phyloP scores from a whole-genome alignment of 2,797 vertebrate species.

The Xiphorhynchus erythropygius region DNA sequence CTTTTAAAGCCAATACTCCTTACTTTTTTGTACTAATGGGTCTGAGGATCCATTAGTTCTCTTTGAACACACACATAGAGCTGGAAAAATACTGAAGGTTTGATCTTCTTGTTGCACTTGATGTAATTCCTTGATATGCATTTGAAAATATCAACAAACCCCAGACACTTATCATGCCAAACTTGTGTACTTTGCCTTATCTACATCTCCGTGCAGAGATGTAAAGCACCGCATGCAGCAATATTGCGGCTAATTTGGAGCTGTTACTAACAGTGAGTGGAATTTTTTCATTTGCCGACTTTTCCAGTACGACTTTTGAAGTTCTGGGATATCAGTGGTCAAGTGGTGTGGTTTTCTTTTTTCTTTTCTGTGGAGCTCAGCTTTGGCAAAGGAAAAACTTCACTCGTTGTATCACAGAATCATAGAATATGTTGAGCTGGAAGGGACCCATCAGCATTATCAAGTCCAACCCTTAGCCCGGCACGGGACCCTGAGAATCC shows the following conservation, averaged over 20 bases:
- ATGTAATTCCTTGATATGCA: background rate
- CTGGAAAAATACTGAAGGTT: background rate
- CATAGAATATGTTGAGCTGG: background rate
- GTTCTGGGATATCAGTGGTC: background rate
- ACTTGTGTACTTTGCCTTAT: background rate
- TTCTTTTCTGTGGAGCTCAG: background rate
- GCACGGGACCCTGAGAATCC: background rate
- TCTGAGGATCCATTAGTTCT: background rate
- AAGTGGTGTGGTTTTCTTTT: too few species aligned
- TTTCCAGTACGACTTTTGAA: background rate
- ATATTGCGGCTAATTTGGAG: background rate
- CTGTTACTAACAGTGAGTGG: background rate
- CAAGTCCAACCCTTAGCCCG: background rate
- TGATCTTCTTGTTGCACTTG: background rate
- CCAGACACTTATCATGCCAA: background rate
- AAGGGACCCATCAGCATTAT: background rate
- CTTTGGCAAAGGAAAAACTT: background rate
- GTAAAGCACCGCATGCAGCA: background rate
- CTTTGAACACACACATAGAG: background rate
- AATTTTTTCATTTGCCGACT: background rate
- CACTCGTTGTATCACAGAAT: background rate
- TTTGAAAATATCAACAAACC: background rate
- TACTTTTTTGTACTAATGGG: fast-evolving
- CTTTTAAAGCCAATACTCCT: background rate
- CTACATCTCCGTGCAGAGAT: background rate